Evolutionary conservation across 2,113 vertebrate genomes (phyloP).

Genomic region (Arothron firmamentum): DNA sequence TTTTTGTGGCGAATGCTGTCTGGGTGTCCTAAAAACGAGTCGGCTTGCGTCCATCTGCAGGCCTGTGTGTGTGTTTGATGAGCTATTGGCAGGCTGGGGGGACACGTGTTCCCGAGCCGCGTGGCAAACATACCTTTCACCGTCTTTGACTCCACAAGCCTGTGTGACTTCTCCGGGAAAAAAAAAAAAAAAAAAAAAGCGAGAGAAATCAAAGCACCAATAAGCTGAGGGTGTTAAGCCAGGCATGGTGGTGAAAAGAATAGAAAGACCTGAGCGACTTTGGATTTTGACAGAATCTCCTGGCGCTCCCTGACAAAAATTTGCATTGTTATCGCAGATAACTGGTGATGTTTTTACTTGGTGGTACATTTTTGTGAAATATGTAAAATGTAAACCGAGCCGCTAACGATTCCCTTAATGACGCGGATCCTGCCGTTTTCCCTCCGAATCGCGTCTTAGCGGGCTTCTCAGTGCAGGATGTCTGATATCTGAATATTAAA

Average conservation of each 20-base stretch:
- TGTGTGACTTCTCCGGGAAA: slow-evolving; percentile 62
- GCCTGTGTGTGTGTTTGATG: slow-evolving; percentile 65
- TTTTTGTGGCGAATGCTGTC: slow-evolving; percentile 47
- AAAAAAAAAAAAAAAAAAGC: slow-evolving; percentile 47
- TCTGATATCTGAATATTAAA: slow-evolving; percentile 83
- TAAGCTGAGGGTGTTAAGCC: slow-evolving; percentile 70
- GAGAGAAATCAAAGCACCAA: slow-evolving; percentile 68
- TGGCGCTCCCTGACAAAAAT: slow-evolving; percentile 64
- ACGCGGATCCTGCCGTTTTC: slow-evolving; percentile 66
- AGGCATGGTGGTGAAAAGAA: slow-evolving; percentile 25
- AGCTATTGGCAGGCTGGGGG: slow-evolving; percentile 63
- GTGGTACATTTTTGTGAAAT: slow-evolving; percentile 73
- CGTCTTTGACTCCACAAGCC: slow-evolving; percentile 58
- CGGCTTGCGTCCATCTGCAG: slow-evolving; percentile 52
- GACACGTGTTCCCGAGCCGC: slow-evolving; percentile 70
- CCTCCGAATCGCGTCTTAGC: slow-evolving; percentile 75
- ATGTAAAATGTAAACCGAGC: slow-evolving; percentile 75
- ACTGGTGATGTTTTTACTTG: slow-evolving; percentile 74
- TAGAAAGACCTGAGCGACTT: slow-evolving; percentile 66
- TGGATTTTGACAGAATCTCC: slow-evolving; percentile 75
- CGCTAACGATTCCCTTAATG: slow-evolving; percentile 75
- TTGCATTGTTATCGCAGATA: slow-evolving; percentile 79
- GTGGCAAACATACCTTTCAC: slow-evolving; percentile 72
- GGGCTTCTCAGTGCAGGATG: slow-evolving; percentile 70
- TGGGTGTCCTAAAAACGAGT: slow-evolving; percentile 40